A percentile compares a stretch with the other conserved stretches of the same genome.
Conservation (phyloP, 2,888 invertebrate genomes). For the Autographa gamma region DNA sequence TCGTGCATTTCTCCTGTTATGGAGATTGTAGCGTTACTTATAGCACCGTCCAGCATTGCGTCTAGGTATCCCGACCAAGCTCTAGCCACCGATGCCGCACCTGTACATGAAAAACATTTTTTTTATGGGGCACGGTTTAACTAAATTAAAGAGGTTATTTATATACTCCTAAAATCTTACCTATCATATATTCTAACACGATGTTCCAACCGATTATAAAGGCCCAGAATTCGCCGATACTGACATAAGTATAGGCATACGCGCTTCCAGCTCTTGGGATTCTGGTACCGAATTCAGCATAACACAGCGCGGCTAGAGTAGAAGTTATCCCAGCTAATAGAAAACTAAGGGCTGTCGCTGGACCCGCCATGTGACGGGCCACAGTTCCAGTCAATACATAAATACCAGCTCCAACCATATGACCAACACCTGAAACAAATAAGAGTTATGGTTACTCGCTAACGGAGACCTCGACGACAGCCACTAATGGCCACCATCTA, state of each 20-base stretch:
- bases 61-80: constrained; percentile 97
- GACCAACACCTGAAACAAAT: constrained; percentile 93
- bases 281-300: constrained; percentile 96
- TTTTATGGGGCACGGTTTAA: background rate
- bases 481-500: constrained; percentile 30
- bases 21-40: constrained; percentile 92
- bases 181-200: constrained; percentile 96
- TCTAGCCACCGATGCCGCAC: constrained; percentile 96
- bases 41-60: constrained; percentile 92
- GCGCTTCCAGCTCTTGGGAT: constrained; percentile 97
- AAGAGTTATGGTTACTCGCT: background rate
- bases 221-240: constrained; percentile 97
- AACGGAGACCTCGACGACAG: constrained; percentile 3
- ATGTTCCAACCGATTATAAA: constrained; percentile 99
- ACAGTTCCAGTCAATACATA: constrained; percentile 97
- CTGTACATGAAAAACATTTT: constrained; percentile 77
- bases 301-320: constrained; percentile 94
- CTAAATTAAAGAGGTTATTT: background rate
- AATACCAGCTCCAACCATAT: constrained; percentile 98
- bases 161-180: constrained; percentile 72
- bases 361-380: constrained; percentile 94
- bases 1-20: constrained; percentile 92
- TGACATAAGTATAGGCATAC: constrained; percentile 97
- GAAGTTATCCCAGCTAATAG: constrained; percentile 94
- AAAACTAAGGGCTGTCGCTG: constrained; percentile 93